Conservation (phyloP, 2,797 vertebrate genomes). For the Artibeus lituratus region DNA sequence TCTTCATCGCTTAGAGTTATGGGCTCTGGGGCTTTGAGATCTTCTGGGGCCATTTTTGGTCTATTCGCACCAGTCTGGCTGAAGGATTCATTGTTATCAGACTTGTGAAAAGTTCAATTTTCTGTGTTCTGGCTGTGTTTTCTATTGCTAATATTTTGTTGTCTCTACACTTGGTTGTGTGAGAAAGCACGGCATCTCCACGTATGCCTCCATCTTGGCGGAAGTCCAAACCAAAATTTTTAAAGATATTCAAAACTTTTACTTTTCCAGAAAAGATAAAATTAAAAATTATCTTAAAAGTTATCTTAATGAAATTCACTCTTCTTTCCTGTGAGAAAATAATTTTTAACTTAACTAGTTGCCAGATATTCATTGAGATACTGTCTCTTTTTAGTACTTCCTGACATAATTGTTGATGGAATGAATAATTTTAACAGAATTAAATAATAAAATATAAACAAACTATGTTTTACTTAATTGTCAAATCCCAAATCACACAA, state of each 20-base stretch:
- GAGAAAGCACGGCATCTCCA: too few species aligned
- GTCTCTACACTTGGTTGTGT: too few species aligned
- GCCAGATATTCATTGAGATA: background rate
- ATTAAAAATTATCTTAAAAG: background rate
- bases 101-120: too few species aligned
- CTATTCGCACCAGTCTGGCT: too few species aligned
- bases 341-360: constrained; percentile 21
- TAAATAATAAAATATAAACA: constrained; percentile 29
- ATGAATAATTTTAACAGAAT: background rate
- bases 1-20: too few species aligned
- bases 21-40: too few species aligned
- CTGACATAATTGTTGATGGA: background rate
- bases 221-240: constrained; percentile 25
- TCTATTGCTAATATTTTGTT: too few species aligned
- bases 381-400: background rate
- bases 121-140: too few species aligned
- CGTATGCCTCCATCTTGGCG: too few species aligned
- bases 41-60: too few species aligned
- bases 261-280: background rate
- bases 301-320: constrained; percentile 6
- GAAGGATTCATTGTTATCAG: too few species aligned
- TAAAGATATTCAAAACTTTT: background rate
- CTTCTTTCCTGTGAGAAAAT: constrained; percentile 19
- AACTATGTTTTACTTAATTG: background rate
- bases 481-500: background rate